Evolutionary conservation across 2,113 vertebrate genomes (phyloP).

Genomic region (Ailurus styani): DNA sequence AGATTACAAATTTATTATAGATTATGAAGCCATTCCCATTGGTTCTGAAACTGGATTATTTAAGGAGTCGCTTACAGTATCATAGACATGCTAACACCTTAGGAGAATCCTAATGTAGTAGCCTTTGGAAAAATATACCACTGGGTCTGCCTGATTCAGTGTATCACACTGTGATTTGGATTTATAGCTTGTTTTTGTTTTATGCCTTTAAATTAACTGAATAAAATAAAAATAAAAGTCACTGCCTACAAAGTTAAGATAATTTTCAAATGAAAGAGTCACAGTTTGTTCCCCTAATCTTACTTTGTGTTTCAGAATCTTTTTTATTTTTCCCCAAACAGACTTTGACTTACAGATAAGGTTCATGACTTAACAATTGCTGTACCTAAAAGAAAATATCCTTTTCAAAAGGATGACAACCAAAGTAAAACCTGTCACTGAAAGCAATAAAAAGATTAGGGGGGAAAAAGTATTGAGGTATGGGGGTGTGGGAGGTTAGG

Average conservation of each 20-base stretch:
- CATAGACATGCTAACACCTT: neutral
- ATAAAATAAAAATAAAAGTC: neutral
- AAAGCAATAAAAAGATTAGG: neutral
- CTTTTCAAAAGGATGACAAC: neutral
- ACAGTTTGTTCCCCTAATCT: neutral
- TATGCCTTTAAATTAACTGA: neutral
- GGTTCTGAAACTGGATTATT: neutral
- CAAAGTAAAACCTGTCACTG: neutral
- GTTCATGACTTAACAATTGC: neutral
- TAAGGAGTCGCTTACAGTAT: neutral
- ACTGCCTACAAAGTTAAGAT: neutral
- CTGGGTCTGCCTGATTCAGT: neutral
- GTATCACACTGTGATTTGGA: neutral
- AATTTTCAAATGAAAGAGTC: neutral
- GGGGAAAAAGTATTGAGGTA: neutral
- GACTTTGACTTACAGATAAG: neutral
- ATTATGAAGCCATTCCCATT: neutral
- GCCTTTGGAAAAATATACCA: neutral
- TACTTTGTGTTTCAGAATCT: neutral
- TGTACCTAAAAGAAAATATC: slow-evolving; percentile 10
- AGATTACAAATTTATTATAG: slow-evolving; percentile 7
- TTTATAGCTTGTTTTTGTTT: neutral
- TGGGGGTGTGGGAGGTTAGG: neutral
- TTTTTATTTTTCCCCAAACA: neutral
- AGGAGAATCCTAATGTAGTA: neutral